A percentile compares a stretch with the other conserved stretches of the same genome.
Evolutionary conservation across 1,140 invertebrate genomes (phyloP).

Genomic region (Zaprionus tsacasi): DNA sequence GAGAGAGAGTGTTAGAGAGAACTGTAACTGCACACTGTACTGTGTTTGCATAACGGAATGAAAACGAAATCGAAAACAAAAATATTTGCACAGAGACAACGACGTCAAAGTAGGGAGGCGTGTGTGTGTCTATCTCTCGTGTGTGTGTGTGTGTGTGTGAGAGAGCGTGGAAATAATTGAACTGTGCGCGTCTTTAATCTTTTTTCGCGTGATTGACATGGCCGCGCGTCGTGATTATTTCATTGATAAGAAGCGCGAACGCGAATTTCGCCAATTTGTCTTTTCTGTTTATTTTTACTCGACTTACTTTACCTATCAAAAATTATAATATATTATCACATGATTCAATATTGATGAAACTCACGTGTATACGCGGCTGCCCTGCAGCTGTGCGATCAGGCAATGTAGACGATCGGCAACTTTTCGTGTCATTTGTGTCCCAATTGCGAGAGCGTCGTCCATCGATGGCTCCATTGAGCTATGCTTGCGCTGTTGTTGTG

Average conservation of each 20-base stretch:
- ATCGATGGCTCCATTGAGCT: constrained; percentile 76
- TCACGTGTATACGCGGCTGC: constrained; percentile 75
- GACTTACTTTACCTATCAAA: too few species aligned
- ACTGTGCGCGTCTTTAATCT: constrained; percentile 8
- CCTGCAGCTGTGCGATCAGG: constrained; percentile 64
- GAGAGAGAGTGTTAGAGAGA: too few species aligned
- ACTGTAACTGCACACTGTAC: background rate
- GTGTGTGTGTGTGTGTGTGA: background rate
- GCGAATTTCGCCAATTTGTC: background rate
- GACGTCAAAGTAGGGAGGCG: constrained; percentile 21
- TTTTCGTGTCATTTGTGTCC: constrained; percentile 75
- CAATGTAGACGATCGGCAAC: constrained; percentile 64
- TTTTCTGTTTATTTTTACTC: background rate
- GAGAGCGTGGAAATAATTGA: constrained; percentile 8
- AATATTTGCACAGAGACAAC: constrained; percentile 24
- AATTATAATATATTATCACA: too few species aligned
- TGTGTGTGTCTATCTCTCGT: background rate
- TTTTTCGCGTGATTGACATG: constrained; percentile 58
- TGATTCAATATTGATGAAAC: constrained; percentile 2
- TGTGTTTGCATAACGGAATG: constrained; percentile 59
- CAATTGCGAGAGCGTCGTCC: constrained; percentile 76
- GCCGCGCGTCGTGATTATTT: constrained; percentile 52
- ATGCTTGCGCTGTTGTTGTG: constrained; percentile 66
- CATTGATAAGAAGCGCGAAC: constrained; percentile 51
- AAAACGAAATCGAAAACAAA: constrained; percentile 31